phyloP scores from a whole-genome alignment of 2,888 invertebrate genomes.

The Platycheirus rosarum region DNA sequence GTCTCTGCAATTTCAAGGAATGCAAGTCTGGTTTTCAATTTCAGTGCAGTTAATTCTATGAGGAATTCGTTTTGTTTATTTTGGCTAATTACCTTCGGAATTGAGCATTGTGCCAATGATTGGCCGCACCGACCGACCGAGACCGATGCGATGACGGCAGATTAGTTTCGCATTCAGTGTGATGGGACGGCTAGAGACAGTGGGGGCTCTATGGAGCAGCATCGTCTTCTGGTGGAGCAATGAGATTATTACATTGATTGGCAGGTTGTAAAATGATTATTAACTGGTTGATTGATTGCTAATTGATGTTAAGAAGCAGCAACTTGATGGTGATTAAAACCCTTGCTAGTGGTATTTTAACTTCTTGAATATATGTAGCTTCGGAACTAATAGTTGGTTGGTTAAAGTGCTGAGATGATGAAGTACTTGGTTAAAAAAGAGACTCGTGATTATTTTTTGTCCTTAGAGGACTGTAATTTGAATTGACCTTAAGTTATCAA shows the following conservation, averaged over 20 bases:
- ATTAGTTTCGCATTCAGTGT: constrained; percentile 65
- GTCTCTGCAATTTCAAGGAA: constrained; percentile 3
- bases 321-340: constrained; percentile 27
- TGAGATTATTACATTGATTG: constrained; percentile 51
- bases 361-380: neutral
- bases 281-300: constrained; percentile 46
- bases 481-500: neutral
- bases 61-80: constrained; percentile 67
- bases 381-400: neutral
- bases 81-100: constrained; percentile 60
- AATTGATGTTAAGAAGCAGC: constrained; percentile 34
- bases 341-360: constrained; percentile 13
- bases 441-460: neutral
- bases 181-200: constrained; percentile 31
- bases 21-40: constrained; percentile 53
- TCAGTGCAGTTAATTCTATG: constrained; percentile 41
- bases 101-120: constrained; percentile 45
- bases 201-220: constrained; percentile 16
- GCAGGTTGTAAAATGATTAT: constrained; percentile 53
- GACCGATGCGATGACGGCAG: too few relatives aligned
- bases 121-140: neutral
- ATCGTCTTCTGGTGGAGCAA: constrained; percentile 2
- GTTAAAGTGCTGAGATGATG: neutral
- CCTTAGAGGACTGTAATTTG: neutral
- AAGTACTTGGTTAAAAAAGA: neutral